These are phyloP conservation scores for Pristionchus entomophagus DNA, from an alignment of 2,888 invertebrate species.

Conservation along the genomic window DNA sequence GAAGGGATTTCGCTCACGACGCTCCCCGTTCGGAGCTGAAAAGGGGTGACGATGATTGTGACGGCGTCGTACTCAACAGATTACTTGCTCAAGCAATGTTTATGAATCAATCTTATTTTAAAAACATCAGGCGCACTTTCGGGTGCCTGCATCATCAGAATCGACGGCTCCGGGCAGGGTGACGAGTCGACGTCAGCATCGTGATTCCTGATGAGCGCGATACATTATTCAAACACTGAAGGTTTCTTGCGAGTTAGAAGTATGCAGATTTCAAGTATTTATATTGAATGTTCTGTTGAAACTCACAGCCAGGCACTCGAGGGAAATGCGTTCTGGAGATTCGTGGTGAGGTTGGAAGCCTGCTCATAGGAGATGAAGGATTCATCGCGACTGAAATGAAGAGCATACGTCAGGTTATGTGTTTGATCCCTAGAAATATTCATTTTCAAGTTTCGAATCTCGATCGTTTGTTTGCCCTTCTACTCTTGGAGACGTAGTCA, in stretches of 20 bases:
- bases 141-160: constrained; percentile 58
- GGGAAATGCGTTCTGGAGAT: constrained; percentile 45
- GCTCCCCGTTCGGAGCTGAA: background rate
- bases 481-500: no score
- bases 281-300: no score
- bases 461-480: no score
- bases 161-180: constrained; percentile 56
- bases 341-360: constrained; percentile 45
- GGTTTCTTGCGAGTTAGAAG: no score
- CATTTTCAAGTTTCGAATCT: no score
- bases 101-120: no score
- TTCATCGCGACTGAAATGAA: constrained; percentile 26
- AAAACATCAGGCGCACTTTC: background rate
- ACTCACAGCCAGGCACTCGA: constrained; percentile 44
- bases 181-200: constrained; percentile 58
- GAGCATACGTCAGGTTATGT: background rate
- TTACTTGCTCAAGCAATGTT: no score
- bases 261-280: no score
- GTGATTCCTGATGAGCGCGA: background rate
- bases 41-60: no score
- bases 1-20: background rate
- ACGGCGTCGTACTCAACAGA: no score
- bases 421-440: no score
- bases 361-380: constrained; percentile 46
- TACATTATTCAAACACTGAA: no score